phyloP scores from a whole-genome alignment of 23 tunicate genomes.

The Ciona savignyi region DNA sequence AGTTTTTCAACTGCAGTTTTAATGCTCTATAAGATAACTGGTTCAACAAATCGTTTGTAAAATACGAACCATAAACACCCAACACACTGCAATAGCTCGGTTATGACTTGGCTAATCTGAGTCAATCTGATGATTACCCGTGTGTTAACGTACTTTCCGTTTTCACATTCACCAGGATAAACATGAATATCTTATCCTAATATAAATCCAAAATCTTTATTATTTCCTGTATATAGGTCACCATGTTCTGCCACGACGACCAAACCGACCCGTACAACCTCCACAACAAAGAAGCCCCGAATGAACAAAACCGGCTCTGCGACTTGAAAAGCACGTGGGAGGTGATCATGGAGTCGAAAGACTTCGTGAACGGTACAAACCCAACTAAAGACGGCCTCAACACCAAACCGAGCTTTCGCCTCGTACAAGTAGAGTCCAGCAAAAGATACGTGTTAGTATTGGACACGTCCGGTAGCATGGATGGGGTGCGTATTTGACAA shows the following conservation, averaged over 20 bases:
- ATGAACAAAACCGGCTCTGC: conserved; percentile 46
- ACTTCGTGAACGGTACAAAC: conserved; percentile 22
- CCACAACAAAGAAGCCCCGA: conserved; percentile 54
- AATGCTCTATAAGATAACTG: no score
- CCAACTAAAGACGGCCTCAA: conserved; percentile 1
- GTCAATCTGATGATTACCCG: no score
- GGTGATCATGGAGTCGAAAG: conserved; percentile 28
- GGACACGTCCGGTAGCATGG: conserved; percentile 68
- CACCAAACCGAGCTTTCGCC: conserved; percentile 27
- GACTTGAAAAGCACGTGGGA: conserved; percentile 50
- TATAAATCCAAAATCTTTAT: no score
- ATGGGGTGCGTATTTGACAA: conserved; percentile 19
- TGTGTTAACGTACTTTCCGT: no score
- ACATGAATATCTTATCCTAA: no score
- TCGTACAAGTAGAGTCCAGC: conserved; percentile 14
- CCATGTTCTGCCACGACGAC: conserved; percentile 51
- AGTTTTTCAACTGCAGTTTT: no score
- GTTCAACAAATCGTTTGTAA: no score
- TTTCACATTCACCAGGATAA: no score
- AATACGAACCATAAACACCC: no score
- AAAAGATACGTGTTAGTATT: conserved; percentile 49
- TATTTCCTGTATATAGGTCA: no score
- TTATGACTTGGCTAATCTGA: no score
- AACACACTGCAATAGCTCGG: no score
- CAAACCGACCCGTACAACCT: conserved; percentile 19